Conservation (phyloP, 2,888 invertebrate genomes). For the Drosophila mettleri region DNA sequence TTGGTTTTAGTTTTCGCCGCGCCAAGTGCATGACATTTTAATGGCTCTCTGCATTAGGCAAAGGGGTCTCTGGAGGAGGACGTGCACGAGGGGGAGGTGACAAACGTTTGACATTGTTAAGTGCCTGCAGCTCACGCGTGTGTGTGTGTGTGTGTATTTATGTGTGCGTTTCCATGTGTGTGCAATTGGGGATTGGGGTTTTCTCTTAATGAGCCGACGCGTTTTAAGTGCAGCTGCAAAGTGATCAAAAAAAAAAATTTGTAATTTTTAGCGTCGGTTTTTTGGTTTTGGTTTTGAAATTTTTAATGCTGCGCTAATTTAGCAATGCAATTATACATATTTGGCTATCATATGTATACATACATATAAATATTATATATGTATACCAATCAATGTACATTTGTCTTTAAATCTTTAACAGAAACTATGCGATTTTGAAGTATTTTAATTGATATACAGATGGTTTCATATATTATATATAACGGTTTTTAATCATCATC, state of each 20-base stretch:
- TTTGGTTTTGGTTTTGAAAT: conserved; percentile 20
- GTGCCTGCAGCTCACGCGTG: conserved; percentile 47
- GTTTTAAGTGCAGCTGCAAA: conserved; percentile 30
- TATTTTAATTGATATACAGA: no score
- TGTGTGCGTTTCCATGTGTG: neutral
- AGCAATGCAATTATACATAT: neutral
- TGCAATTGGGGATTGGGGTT: conserved; percentile 32
- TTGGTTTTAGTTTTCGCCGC: conserved; percentile 67
- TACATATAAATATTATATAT: neutral
- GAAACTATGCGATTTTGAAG: no score
- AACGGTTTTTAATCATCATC: no score
- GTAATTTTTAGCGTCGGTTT: conserved; percentile 33
- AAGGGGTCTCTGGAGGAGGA: conserved; percentile 6
- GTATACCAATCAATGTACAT: neutral
- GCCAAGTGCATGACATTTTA: conserved; percentile 78
- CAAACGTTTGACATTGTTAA: conserved; percentile 64
- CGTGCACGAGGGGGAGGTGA: neutral
- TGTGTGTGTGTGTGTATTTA: conserved; percentile 4
- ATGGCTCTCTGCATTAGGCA: conserved; percentile 43
- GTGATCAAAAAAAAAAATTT: conserved; percentile 14
- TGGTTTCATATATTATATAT: no score
- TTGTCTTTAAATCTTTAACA: no score
- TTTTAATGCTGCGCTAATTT: conserved; percentile 5
- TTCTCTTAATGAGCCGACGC: conserved; percentile 48
- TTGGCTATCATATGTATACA: neutral